A percentile compares a stretch with the other conserved stretches of the same genome.
Conservation (phyloP, 1,140 invertebrate species). For the silkworm (Bombyx mori) region ASM3026992v2 NC_085131.1:7188001-7188500, state of each 20-base stretch:
- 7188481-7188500: slow-evolving; percentile 80
- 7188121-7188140: slow-evolving; percentile 30
- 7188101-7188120: neutral
- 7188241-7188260: slow-evolving; percentile 60
- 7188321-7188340: slow-evolving; percentile 51
- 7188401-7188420: slow-evolving; percentile 38
- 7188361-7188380: slow-evolving; percentile 59
- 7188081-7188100: slow-evolving; percentile 4
- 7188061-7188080: too few species aligned
- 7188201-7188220: slow-evolving; percentile 48
- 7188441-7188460: slow-evolving; percentile 61
- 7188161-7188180: slow-evolving; percentile 44
- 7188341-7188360: slow-evolving; percentile 52
- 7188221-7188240: slow-evolving; percentile 62
- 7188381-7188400: slow-evolving; percentile 34
- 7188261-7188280: slow-evolving; percentile 47
- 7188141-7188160: slow-evolving; percentile 45
- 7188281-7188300: slow-evolving; percentile 43
- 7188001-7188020: neutral
- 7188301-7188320: slow-evolving; percentile 43
- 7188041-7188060: neutral
- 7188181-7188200: slow-evolving; percentile 53
- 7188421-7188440: slow-evolving; percentile 54
- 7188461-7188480: slow-evolving; percentile 73
- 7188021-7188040: neutral